A percentile compares a stretch with the other conserved stretches of the same genome.
Conservation (phyloP, 2,888 invertebrate species). For the Habrosyne pyritoides region DNA sequence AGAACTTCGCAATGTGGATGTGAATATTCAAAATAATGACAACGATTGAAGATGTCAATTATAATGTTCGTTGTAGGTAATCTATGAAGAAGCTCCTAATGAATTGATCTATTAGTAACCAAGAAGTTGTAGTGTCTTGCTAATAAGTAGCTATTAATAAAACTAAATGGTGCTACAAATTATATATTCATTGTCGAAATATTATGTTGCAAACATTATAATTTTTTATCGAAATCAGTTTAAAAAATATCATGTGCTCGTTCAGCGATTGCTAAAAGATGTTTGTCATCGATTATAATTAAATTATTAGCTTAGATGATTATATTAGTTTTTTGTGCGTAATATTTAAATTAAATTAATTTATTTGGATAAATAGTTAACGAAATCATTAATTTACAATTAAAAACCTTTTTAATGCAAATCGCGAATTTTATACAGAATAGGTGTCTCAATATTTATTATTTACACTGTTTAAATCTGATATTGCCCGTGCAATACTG, state of each 20-base stretch:
- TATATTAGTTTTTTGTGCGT: neutral
- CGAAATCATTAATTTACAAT: too few species aligned
- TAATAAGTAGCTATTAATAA: neutral
- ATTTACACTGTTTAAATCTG: too few species aligned
- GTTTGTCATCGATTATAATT: neutral
- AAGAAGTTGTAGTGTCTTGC: neutral
- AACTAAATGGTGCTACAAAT: too few species aligned
- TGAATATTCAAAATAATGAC: neutral
- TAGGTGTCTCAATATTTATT: neutral
- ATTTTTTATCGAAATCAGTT: too few species aligned
- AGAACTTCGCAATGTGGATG: too few species aligned
- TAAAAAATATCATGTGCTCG: too few species aligned
- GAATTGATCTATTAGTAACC: neutral
- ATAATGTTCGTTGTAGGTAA: neutral
- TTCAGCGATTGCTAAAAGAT: neutral
- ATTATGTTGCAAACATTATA: too few species aligned
- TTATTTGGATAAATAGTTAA: neutral
- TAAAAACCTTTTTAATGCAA: too few species aligned
- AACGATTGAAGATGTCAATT: neutral
- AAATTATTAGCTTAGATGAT: neutral
- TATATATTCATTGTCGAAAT: too few species aligned
- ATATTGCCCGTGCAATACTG: too few species aligned
- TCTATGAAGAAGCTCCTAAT: neutral
- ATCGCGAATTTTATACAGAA: too few species aligned
- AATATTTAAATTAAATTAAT: neutral